Evolutionary conservation across 1,140 invertebrate genomes (phyloP), one percentile per base, ranked within the genome.

Genomic region (Armadillidium nasatum): DNA sequence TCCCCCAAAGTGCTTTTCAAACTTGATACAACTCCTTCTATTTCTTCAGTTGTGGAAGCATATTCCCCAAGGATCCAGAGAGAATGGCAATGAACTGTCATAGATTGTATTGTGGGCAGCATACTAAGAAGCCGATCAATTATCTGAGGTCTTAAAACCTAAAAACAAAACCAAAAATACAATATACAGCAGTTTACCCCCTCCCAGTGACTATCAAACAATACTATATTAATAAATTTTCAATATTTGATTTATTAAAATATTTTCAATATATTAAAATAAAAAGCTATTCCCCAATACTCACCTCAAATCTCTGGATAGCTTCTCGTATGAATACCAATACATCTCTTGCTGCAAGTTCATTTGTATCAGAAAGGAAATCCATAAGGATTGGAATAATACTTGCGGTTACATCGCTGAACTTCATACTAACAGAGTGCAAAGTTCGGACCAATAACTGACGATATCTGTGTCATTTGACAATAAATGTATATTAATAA

Each of bases 11-110:
- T 90, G 87, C 77, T 91, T 88, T 77, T 67, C 21, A 79, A 44
- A n/a, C 75, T 74, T 10, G 78, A 74, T n/a, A 81, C 75, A 46
- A 81, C 80, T 15, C 80, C 78, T 44, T 74, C 44, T 60, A 79
- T 73, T 54, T 79, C 80, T n/a, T 75, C 77, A 10, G 89, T 86
- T 0, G 87, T 89, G 23, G 90, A 90, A 0, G 94, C 93, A 85
- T 98, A 99, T 86, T 99, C 97, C 44, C 96, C 96, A 46, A 99
- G 87, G 82, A 99, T 96, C 97, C 97, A 99, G n/a, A 99, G 86
- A 3, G 96, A 94, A 7, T 94, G 92, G 78, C 96, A 90, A 82
- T 96, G 93, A n/a, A 98, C 92, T 85, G 91, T 91, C 9, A 91
- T 90, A 10, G 91, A 93, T 33, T 90, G 73, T 60, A 98, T 95